Percentiles rank a stretch among this genome's conserved stretches.
phyloP scores from a whole-genome alignment of 2,113 vertebrate genomes.

The Aphyosemion australe region DNA sequence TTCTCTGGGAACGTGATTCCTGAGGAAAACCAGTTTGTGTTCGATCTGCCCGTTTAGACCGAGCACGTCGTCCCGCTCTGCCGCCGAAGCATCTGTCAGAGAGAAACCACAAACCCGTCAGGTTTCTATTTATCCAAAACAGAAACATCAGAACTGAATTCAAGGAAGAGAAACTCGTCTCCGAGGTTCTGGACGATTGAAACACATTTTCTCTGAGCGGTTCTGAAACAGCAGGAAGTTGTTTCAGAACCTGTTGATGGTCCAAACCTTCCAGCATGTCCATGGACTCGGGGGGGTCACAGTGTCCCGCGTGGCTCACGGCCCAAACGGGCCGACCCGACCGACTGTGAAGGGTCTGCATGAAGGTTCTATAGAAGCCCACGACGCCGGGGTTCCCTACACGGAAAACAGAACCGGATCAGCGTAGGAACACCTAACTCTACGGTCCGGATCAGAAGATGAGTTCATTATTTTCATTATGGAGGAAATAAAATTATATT shows the following conservation, averaged over 20 bases:
- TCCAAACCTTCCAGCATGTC: slow-evolving; percentile 85
- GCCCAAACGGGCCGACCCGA: slow-evolving; percentile 88
- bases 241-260: too few relatives aligned
- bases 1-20: slow-evolving; percentile 82
- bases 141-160: too few relatives aligned
- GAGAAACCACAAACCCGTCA: not conserved
- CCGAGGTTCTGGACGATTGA: too few relatives aligned
- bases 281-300: slow-evolving; percentile 82
- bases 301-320: slow-evolving; percentile 92
- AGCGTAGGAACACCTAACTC: too few relatives aligned
- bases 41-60: slow-evolving; percentile 90
- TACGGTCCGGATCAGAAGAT: too few relatives aligned
- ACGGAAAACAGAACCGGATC: not conserved
- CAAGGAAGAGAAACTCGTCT: too few relatives aligned
- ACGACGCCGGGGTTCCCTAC: slow-evolving; percentile 93
- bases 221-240: too few relatives aligned
- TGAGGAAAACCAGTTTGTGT: slow-evolving; percentile 91
- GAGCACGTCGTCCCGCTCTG: slow-evolving; percentile 83
- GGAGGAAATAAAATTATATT: too few relatives aligned
- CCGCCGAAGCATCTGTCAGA: slow-evolving; percentile 74
- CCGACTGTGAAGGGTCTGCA: slow-evolving; percentile 81
- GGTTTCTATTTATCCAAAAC: too few relatives aligned
- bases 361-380: slow-evolving; percentile 88
- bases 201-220: too few relatives aligned
- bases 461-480: too few relatives aligned